Conservation (phyloP, 2,113 vertebrate species). For the Antechinus stuartii region DNA sequence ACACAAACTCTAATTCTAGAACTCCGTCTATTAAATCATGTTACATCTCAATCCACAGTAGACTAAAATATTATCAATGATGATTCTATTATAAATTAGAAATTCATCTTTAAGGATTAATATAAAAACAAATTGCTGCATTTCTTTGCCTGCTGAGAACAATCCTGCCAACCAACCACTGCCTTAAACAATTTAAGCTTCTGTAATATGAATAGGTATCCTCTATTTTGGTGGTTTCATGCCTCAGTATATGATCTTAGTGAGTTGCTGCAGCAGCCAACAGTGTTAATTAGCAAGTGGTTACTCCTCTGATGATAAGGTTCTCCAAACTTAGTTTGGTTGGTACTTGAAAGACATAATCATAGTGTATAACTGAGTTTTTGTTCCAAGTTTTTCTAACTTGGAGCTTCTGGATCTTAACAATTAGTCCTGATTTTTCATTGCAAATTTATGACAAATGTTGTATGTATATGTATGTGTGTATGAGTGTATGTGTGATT, state of each 20-base stretch:
- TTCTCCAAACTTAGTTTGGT: not conserved
- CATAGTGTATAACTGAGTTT: not conserved
- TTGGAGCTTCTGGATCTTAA: not conserved
- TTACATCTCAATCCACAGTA: not conserved
- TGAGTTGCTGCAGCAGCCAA: not conserved
- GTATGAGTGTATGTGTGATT: not conserved
- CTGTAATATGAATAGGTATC: too few species aligned
- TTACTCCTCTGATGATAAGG: not conserved
- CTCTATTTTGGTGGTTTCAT: too few species aligned
- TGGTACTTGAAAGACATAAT: not conserved
- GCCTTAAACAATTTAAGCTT: not conserved
- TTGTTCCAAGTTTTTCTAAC: not conserved
- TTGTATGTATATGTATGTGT: too few species aligned
- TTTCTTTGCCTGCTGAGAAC: not conserved
- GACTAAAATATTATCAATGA: not conserved
- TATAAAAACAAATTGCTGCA: not conserved
- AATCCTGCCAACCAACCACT: not conserved
- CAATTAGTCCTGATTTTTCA: not conserved
- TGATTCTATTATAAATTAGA: slow-evolving; percentile 28
- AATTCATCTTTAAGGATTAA: not conserved
- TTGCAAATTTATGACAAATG: not conserved
- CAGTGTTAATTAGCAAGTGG: not conserved
- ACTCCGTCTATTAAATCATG: not conserved
- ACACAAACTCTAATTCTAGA: not conserved
- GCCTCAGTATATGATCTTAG: not conserved